phyloP scores from a whole-genome alignment of 2,888 invertebrate species.

The Chloroclysta siterata region DNA sequence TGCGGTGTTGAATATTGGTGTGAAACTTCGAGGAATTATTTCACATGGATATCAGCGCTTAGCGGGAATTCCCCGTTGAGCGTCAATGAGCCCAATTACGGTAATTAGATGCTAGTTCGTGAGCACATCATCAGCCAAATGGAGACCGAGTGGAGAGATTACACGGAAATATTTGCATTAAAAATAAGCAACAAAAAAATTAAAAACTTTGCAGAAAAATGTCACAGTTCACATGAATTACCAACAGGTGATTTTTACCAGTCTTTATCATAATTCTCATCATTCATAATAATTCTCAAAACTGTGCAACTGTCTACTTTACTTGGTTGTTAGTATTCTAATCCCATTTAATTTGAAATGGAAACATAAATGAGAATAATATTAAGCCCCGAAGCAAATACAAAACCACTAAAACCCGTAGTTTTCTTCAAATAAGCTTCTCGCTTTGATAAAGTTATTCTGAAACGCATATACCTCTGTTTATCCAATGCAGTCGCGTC shows the following conservation, averaged over 20 bases:
- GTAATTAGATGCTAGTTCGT: conserved; percentile 37
- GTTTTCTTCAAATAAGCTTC: conserved; percentile 38
- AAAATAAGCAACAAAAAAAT: neutral
- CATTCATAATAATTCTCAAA: neutral
- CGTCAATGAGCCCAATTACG: conserved; percentile 33
- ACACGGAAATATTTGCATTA: conserved; percentile 9
- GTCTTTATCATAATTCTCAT: neutral
- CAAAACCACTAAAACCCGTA: conserved; percentile 25
- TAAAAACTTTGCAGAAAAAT: neutral
- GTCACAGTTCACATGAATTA: neutral
- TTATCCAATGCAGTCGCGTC: conserved; percentile 51
- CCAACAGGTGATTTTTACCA: neutral
- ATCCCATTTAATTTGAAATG: neutral
- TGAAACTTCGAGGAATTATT: conserved; percentile 25
- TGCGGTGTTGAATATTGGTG: conserved; percentile 17
- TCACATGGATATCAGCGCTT: conserved; percentile 26
- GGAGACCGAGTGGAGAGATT: conserved; percentile 18
- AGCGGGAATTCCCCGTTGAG: conserved; percentile 22
- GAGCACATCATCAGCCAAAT: conserved; percentile 36
- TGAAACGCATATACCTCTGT: conserved; percentile 35
- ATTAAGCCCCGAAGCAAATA: conserved; percentile 6
- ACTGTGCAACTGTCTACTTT: neutral
- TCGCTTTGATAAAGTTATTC: conserved; percentile 42
- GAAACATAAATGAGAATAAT: neutral
- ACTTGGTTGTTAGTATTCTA: no score